These are phyloP conservation scores for Autographa pulchrina DNA, from an alignment of 2,888 invertebrate species.

Conservation along the genomic window DNA sequence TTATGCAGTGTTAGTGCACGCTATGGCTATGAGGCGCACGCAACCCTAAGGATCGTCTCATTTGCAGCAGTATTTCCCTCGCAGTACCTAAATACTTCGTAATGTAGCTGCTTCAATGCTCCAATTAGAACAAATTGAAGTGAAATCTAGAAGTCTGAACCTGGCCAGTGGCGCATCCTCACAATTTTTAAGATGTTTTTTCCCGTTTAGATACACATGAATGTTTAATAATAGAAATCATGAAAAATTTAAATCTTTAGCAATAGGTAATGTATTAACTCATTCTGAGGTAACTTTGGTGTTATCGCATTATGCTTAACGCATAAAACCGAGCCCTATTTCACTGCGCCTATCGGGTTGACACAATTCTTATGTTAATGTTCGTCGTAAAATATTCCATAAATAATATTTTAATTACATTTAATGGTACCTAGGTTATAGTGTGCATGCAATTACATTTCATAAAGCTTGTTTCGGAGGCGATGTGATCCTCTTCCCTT, in stretches of 20 bases:
- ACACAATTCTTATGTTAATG: slow-evolving; percentile 13
- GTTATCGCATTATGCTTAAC: slow-evolving; percentile 7
- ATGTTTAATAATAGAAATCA: no score
- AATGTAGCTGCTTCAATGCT: no score
- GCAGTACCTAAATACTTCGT: no score
- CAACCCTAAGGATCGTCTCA: neutral
- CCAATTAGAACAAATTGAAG: no score
- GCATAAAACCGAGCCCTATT: slow-evolving; percentile 10
- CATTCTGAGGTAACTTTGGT: slow-evolving; percentile 2
- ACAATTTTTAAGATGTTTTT: neutral
- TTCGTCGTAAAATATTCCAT: slow-evolving; percentile 16
- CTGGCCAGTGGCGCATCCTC: neutral
- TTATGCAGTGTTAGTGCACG: neutral
- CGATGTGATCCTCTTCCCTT: no score
- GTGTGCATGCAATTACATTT: neutral
- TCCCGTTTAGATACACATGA: neutral
- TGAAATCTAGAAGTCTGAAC: no score
- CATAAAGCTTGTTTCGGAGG: no score
- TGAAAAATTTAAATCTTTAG: neutral
- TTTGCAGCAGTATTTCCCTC: no score
- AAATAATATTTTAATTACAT: slow-evolving; percentile 15
- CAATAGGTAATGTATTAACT: neutral
- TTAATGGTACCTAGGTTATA: neutral
- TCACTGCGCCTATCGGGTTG: neutral
- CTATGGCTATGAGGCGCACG: neutral